Conservation (phyloP, 2,797 vertebrate genomes). For the Poeciliopsis gracilis region DNA sequence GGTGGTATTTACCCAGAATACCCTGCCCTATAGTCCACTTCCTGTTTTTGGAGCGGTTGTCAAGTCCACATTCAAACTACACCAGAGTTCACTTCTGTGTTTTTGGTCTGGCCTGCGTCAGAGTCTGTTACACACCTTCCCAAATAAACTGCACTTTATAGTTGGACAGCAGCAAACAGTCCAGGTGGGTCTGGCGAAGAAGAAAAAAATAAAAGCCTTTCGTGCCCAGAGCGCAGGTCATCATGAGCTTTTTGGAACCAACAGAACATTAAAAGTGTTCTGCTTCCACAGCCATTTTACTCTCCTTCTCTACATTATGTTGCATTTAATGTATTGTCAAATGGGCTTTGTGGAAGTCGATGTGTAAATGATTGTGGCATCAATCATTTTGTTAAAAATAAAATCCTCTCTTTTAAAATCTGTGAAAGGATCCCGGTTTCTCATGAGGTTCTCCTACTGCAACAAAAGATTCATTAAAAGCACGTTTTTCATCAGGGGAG, state of each 20-base stretch:
- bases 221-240: not conserved
- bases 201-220: not conserved
- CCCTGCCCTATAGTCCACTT: too few relatives aligned
- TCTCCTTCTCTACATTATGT: not conserved
- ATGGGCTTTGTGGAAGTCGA: not conserved
- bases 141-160: too few relatives aligned
- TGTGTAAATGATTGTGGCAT: not conserved
- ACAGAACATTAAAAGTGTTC: not conserved
- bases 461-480: not conserved
- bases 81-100: too few relatives aligned
- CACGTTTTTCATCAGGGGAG: not conserved
- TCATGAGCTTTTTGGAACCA: not conserved
- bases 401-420: too few relatives aligned
- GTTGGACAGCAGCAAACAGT: not conserved
- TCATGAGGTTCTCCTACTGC: not conserved
- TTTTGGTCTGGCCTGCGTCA: too few relatives aligned
- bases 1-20: too few relatives aligned
- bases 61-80: too few relatives aligned
- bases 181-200: not conserved
- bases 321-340: not conserved
- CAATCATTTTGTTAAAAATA: not conserved
- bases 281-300: not conserved
- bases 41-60: too few relatives aligned
- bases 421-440: not conserved
- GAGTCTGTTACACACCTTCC: too few relatives aligned